These are phyloP conservation scores for Leptarthrus brevirostris DNA, from an alignment of 2,888 invertebrate genomes.

Conservation along the genomic window DNA sequence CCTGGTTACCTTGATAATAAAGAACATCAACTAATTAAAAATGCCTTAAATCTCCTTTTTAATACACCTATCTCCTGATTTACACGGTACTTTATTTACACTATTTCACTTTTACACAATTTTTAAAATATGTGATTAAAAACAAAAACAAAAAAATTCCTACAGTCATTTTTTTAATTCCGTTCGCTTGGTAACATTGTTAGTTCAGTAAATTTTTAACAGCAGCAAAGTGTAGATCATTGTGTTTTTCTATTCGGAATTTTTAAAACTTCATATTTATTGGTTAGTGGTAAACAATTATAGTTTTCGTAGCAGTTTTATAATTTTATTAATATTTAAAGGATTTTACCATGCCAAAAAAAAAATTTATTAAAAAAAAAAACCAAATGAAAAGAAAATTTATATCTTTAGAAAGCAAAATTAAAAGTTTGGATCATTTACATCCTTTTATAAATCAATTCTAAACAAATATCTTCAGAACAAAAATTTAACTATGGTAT, in stretches of 20 bases:
- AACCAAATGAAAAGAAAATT: not conserved
- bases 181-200: not conserved
- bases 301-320: not conserved
- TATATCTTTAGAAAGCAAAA: no score
- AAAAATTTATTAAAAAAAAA: constrained; percentile 40
- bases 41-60: no score
- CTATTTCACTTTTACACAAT: not conserved
- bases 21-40: no score
- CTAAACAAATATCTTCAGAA: no score
- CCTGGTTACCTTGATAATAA: no score
- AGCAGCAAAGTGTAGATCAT: not conserved
- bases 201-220: not conserved
- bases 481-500: no score
- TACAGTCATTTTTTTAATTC: not conserved
- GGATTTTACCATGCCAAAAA: constrained; percentile 29
- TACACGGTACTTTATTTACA: not conserved
- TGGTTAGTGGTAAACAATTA: not conserved
- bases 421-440: constrained; percentile 16
- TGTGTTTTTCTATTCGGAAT: not conserved
- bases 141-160: not conserved
- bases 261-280: not conserved
- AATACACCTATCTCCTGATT: no score
- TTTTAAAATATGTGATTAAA: not conserved
- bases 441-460: no score
- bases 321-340: constrained; percentile 7